Evolutionary conservation across 2,797 vertebrate genomes (phyloP).

Genomic region (Falco novaeseelandiae): DNA sequence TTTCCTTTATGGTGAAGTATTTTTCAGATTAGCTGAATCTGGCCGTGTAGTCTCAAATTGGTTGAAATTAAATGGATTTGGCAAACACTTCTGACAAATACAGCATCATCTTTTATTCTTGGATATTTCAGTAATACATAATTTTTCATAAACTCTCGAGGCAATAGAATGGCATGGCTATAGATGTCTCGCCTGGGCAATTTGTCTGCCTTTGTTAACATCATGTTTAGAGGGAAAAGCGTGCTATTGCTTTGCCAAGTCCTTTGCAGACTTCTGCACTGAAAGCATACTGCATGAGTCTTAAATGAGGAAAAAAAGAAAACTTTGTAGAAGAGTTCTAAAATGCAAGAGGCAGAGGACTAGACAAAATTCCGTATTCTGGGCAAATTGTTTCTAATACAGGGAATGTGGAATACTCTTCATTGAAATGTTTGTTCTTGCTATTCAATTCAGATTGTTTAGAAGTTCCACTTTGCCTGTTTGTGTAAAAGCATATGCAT

Average conservation of each 20-base stretch:
- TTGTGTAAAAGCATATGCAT: slow-evolving; percentile 62
- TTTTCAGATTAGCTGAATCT: not conserved
- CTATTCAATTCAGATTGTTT: slow-evolving; percentile 33
- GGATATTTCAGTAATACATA: not conserved
- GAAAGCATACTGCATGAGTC: not conserved
- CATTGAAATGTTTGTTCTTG: slow-evolving; percentile 3
- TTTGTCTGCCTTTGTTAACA: not conserved
- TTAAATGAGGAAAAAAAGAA: not conserved
- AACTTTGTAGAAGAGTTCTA: not conserved
- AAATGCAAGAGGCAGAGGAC: not conserved
- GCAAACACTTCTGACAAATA: not conserved
- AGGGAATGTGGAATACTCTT: not conserved
- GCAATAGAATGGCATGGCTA: not conserved
- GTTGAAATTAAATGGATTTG: not conserved
- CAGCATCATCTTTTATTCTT: not conserved
- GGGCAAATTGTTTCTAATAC: not conserved
- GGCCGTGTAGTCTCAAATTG: not conserved
- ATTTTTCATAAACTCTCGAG: not conserved
- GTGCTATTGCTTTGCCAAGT: not conserved
- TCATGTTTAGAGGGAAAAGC: not conserved
- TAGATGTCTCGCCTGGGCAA: not conserved
- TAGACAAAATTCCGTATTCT: not conserved
- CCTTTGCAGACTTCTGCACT: not conserved
- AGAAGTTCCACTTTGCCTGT: slow-evolving; percentile 32
- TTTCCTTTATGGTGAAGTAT: not conserved